Evolutionary conservation across 2,113 vertebrate genomes (phyloP), one percentile per base, ranked within the genome.

Genomic region (Myiopsitta monachus): DNA sequence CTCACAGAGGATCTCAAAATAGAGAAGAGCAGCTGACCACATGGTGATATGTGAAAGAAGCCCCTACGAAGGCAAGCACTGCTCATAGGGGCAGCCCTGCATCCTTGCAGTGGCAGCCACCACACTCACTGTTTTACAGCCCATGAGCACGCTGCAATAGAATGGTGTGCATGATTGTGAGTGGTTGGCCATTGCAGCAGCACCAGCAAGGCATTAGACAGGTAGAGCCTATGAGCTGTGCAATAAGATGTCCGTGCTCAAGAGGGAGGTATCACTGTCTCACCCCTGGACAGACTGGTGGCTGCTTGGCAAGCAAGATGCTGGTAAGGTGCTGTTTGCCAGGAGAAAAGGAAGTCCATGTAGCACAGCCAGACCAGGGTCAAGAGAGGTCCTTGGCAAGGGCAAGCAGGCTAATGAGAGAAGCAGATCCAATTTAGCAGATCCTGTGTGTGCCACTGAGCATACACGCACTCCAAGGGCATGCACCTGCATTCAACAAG

Each of bases 51-150:
- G 0, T 43, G 62, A 76, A 88, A 61, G 31, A 52, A 85, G 30
- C 7, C 31, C 51, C n/a, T 1, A 0, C 17, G 49, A 59, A 61
- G 9, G 51, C 4, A 0, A 49, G 15, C 9, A 2, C 22, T 81
- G 43, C 31, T 76, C 43, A 22, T 43, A 70, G 0, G 11, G 49
- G 11, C 31, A 54, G 27, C 39, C 43, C 39, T 70, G 9, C 3
- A 0, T 15, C 66, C 6, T 31, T 43, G 36, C 0, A 0, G 21
- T 18, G 14, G 47, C 57, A 61, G 67, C 76, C 79, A 57, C 18
- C 5, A 1, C 7, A 6, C 36, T 80, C 22, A 0, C 41, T 46
- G 9, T 59, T 59, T 81, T 63, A 38, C 52, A 78, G 22, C 28
- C 51, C 0, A 3, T 24, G 33, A 59, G 55, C 33, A 59, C 23